phyloP scores from a whole-genome alignment of 2,113 vertebrate genomes.

The Sinocyclocheilus anophthalmus region DNA sequence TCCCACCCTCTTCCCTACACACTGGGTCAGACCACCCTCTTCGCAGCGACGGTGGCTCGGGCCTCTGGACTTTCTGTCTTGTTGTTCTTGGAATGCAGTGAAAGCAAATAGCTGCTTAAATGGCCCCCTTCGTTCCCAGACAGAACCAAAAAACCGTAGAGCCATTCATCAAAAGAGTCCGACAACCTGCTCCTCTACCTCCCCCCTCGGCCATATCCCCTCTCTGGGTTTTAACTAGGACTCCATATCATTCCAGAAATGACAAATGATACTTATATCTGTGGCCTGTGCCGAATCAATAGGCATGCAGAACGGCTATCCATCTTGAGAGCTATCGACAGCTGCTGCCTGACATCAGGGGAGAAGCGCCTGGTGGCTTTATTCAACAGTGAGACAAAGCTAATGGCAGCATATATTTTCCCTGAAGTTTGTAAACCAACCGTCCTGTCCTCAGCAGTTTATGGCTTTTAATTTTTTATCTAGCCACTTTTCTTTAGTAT shows the following conservation, averaged over 20 bases:
- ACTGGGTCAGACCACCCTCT: conserved; percentile 85
- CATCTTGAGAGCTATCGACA: conserved; percentile 90
- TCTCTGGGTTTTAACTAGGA: conserved; percentile 94
- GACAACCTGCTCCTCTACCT: conserved; percentile 81
- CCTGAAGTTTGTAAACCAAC: conserved; percentile 49
- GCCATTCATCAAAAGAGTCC: conserved; percentile 91
- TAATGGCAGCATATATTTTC: conserved; percentile 54
- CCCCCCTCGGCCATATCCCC: conserved; percentile 60
- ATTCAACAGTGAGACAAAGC: conserved; percentile 62
- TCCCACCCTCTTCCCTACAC: neutral
- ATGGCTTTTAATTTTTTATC: conserved; percentile 32
- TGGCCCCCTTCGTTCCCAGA: conserved; percentile 82
- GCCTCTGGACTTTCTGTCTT: conserved; percentile 75
- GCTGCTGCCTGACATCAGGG: conserved; percentile 68
- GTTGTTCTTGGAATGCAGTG: conserved; percentile 97
- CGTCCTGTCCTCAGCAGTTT: conserved; percentile 17
- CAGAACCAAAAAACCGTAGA: conserved; percentile 87
- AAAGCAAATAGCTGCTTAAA: conserved; percentile 96
- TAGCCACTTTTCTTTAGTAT: neutral
- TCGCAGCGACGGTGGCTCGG: conserved; percentile 57
- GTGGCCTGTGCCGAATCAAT: conserved; percentile 93
- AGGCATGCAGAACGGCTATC: conserved; percentile 87
- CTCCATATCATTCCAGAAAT: conserved; percentile 97
- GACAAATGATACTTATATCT: conserved; percentile 94
- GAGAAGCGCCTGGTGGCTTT: conserved; percentile 75